phyloP scores from a whole-genome alignment of 2,797 vertebrate genomes.

The Champsocephalus gunnari region DNA sequence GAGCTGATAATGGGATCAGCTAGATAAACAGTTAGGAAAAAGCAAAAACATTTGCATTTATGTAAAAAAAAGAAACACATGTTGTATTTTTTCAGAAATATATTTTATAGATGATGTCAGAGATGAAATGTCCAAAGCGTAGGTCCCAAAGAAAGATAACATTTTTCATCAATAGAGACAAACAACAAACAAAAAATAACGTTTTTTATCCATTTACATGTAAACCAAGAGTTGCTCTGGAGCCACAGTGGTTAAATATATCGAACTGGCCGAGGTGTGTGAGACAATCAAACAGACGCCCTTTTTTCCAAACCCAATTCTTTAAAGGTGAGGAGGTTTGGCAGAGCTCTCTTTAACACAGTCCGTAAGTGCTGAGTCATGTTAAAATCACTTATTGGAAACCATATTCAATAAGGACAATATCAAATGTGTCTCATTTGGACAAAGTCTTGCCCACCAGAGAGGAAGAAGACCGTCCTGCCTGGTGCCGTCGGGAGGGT shows the following conservation, averaged over 20 bases:
- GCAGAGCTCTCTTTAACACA: slow-evolving; percentile 87
- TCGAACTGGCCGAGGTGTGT: slow-evolving; percentile 84
- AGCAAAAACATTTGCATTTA: not conserved
- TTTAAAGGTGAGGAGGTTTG: slow-evolving; percentile 72
- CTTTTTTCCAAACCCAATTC: slow-evolving; percentile 60
- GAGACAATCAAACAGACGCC: slow-evolving; percentile 81
- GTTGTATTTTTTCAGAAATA: slow-evolving; percentile 86
- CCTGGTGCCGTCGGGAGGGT: slow-evolving; percentile 50
- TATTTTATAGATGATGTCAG: slow-evolving; percentile 89
- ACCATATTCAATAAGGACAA: slow-evolving; percentile 77
- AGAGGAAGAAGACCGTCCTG: slow-evolving; percentile 62
- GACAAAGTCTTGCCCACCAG: slow-evolving; percentile 74
- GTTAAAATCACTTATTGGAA: slow-evolving; percentile 86
- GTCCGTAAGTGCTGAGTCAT: slow-evolving; percentile 87
- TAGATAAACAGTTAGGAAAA: not conserved
- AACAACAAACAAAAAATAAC: slow-evolving; percentile 82
- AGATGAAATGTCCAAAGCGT: slow-evolving; percentile 87
- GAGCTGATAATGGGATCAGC: not conserved
- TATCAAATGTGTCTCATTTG: slow-evolving; percentile 81
- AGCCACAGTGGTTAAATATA: slow-evolving; percentile 87
- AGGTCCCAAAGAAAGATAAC: slow-evolving; percentile 82
- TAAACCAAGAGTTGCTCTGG: slow-evolving; percentile 85
- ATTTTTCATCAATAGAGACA: slow-evolving; percentile 84
- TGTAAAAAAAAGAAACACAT: not conserved
- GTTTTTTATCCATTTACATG: slow-evolving; percentile 81